These are phyloP conservation scores for Zaprionus vittiger DNA, from an alignment of 1,140 invertebrate genomes.

Conservation along the genomic window DNA sequence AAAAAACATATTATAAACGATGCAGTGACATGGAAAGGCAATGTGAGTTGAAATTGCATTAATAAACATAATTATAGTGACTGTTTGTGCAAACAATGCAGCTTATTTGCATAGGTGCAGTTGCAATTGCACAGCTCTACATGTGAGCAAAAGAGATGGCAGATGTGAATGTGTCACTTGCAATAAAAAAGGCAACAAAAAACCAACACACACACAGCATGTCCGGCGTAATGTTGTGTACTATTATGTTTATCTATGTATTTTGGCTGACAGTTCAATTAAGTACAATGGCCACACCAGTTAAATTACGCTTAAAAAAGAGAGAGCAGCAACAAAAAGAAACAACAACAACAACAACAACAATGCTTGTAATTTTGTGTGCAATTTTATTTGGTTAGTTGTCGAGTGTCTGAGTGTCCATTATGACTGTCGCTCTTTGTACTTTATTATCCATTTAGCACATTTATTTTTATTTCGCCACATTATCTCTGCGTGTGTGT, in stretches of 20 bases:
- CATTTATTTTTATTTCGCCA: slow-evolving; percentile 81
- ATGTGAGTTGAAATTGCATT: not conserved
- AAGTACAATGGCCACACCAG: slow-evolving; percentile 75
- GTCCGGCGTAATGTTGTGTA: slow-evolving; percentile 22
- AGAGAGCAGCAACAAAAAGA: slow-evolving; percentile 4
- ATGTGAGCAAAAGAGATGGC: not conserved
- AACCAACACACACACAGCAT: slow-evolving; percentile 6
- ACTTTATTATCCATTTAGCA: slow-evolving; percentile 83
- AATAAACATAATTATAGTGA: not conserved
- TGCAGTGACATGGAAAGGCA: not conserved
- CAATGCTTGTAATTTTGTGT: slow-evolving; percentile 49
- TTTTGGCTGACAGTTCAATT: slow-evolving; percentile 78
- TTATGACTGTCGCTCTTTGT: slow-evolving; percentile 77
- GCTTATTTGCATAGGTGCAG: not conserved
- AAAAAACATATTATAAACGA: not conserved
- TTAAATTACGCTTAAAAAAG: slow-evolving; percentile 79
- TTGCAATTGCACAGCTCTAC: not conserved
- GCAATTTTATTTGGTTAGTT: slow-evolving; percentile 41
- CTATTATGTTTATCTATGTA: slow-evolving; percentile 73
- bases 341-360: slow-evolving; percentile 26
- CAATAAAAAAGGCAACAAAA: slow-evolving; percentile 24
- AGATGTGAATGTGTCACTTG: slow-evolving; percentile 12
- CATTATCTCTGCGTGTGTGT: slow-evolving; percentile 56
- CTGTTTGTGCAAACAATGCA: not conserved
- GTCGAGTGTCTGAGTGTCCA: slow-evolving; percentile 61